Percentiles rank a stretch among this genome's conserved stretches.
Conservation (phyloP, 2,797 vertebrate species). For the Leontocebus nigricollis region DNA sequence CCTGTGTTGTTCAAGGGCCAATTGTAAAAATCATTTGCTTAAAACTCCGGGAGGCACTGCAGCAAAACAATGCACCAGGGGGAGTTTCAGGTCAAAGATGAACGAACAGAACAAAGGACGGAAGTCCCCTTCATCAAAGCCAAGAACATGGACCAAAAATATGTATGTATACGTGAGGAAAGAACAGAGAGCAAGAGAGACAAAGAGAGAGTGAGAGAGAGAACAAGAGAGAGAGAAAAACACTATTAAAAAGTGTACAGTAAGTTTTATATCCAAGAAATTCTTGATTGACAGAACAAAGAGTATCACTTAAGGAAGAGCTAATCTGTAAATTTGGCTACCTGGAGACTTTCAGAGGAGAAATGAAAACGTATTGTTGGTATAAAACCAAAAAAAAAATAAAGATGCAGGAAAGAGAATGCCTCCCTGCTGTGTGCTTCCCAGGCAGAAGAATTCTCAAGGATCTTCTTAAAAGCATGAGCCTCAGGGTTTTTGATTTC, state of each 20-base stretch:
- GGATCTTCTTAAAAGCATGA: neutral
- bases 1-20: neutral
- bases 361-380: neutral
- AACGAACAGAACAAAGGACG: neutral
- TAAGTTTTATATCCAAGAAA: neutral
- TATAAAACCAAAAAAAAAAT: neutral
- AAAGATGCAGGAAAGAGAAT: neutral
- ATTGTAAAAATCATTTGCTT: neutral
- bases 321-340: neutral
- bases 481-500: neutral
- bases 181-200: too few relatives aligned
- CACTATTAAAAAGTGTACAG: neutral
- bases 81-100: neutral
- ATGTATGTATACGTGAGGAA: neutral
- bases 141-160: neutral
- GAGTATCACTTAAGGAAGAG: neutral
- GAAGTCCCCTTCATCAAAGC: neutral
- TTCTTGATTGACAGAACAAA: neutral
- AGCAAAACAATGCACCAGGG: neutral
- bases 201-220: neutral
- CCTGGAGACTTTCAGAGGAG: neutral
- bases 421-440: neutral
- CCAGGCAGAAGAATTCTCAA: neutral
- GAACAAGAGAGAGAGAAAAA: neutral
- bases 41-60: neutral